Percentiles rank a stretch among this genome's conserved stretches.
Evolutionary conservation across 2,888 invertebrate genomes (phyloP).

Genomic region (Aporophyla nigra): DNA sequence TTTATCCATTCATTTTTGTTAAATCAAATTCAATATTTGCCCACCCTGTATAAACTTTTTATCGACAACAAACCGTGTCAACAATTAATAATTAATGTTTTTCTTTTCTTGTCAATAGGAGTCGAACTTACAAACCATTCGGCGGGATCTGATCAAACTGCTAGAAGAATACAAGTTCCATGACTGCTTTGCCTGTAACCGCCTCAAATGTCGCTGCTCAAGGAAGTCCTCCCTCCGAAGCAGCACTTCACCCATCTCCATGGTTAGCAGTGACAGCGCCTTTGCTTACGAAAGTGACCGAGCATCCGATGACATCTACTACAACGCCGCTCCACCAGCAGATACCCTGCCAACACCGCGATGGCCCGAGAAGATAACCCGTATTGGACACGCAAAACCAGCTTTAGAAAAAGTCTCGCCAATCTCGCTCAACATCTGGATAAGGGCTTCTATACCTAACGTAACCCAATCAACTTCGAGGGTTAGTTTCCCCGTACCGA

Average conservation of each 20-base stretch:
- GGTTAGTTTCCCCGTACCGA: slow-evolving; percentile 56
- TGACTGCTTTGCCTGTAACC: slow-evolving; percentile 69
- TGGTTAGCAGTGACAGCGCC: slow-evolving; percentile 34
- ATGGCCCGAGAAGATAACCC: slow-evolving; percentile 43
- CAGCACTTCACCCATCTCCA: slow-evolving; percentile 40
- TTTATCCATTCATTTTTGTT: not conserved
- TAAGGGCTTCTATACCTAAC: slow-evolving; percentile 60
- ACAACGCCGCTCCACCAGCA: slow-evolving; percentile 62
- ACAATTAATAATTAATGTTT: not conserved
- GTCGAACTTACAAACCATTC: slow-evolving; percentile 70
- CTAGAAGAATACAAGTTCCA: slow-evolving; percentile 66
- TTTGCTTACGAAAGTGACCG: slow-evolving; percentile 29
- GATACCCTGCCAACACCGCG: slow-evolving; percentile 58
- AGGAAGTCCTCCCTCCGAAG: slow-evolving; percentile 40
- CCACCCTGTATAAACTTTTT: not conserved
- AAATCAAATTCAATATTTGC: too few relatives aligned
- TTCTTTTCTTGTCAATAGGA: slow-evolving; percentile 65
- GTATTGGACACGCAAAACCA: slow-evolving; percentile 16
- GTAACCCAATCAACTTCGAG: slow-evolving; percentile 34
- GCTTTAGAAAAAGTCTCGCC: slow-evolving; percentile 14
- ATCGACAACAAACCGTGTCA: too few relatives aligned
- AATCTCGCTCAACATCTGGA: slow-evolving; percentile 55
- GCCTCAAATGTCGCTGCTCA: slow-evolving; percentile 68
- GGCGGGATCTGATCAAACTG: slow-evolving; percentile 69
- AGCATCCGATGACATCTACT: slow-evolving; percentile 10